Base-by-base conservation (phyloP, 1,140 invertebrate species). In the Orussus abietinus region DNA sequence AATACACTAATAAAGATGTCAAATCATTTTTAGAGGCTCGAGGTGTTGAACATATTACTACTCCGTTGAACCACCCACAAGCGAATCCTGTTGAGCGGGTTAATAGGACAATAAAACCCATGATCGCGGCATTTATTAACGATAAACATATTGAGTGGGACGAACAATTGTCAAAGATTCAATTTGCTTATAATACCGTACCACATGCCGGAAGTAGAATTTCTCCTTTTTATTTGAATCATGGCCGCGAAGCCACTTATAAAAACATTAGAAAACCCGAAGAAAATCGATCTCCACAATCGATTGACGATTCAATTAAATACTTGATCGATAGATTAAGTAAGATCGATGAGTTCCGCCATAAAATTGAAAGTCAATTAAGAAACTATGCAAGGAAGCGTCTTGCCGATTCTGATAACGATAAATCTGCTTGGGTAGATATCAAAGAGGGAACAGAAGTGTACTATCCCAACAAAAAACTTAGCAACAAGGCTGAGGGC, bases 391-490 rank as follows among this genome's bases (percentile, higher is more conserved):
- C 20, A 5, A 33, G 42, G 5, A 40, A 45, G 10, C 21, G 37
- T 18, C 28, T 49, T 25, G 38, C 21, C 33, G 41, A 37, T 11
- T 10, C 22, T 5, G 32, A 38, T 9, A 9, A 3, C 3, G 18
- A 33, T 26, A 20, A 11, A 13, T 11, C 10, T n/a, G 30, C 17
- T 14, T 32, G 7, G 17, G 29, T 38, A 5, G 36, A 45, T 18
- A 34, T 47, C 2, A 33, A 47, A 33, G 33, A 31, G 15, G 45
- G 37, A 1, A 40, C 30, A 13, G 38, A 43, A 17, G 45, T 47
- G 19, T 49, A 41, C 20, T 45, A 49, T 12, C 47, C 45, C 2
- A 48, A 48, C n/a, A 47, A 47, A 38, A 42, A 42, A 19, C 29
- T 47, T 1, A 47, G 39, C 26, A 46, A 40, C 18, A 39, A 45